phyloP scores from a whole-genome alignment of 2,888 invertebrate species.

The Loripinus fragilis region DNA sequence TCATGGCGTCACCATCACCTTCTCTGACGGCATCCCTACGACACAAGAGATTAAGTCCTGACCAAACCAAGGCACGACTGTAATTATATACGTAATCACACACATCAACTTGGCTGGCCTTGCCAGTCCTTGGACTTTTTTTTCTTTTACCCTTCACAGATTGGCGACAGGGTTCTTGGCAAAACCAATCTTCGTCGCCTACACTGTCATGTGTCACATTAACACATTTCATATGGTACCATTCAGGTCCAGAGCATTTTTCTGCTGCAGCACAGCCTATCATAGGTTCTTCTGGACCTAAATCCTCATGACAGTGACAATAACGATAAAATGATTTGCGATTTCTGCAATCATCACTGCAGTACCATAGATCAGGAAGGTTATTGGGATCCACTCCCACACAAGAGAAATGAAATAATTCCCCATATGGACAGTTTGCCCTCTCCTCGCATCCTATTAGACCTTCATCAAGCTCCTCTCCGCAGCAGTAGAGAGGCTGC shows the following conservation, averaged over 20 bases:
- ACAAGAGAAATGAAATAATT: no score
- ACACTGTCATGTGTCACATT: conserved; percentile 24
- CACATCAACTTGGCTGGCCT: not conserved
- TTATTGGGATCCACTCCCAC: no score
- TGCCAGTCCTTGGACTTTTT: not conserved
- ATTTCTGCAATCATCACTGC: conserved; percentile 17
- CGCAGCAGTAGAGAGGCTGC: conserved; percentile 22
- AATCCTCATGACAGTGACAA: no score
- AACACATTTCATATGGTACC: conserved; percentile 49
- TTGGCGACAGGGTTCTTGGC: conserved; percentile 43
- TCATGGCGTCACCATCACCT: not conserved
- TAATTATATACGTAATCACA: conserved; percentile 37
- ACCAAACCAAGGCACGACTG: conserved; percentile 40
- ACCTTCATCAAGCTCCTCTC: conserved; percentile 37
- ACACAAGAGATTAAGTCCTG: conserved; percentile 43
- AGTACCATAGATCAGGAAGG: conserved; percentile 6
- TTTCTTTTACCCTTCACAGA: not conserved
- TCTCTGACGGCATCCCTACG: conserved; percentile 32
- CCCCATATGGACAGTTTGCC: no score
- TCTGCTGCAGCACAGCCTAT: conserved; percentile 43
- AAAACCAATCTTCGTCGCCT: conserved; percentile 42
- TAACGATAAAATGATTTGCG: conserved; percentile 17
- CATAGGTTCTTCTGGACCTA: conserved; percentile 47
- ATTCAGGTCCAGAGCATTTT: conserved; percentile 43
- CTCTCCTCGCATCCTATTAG: no score